These are phyloP conservation scores for Beris chalybata DNA, from an alignment of 2,888 invertebrate species.

Conservation along the genomic window DNA sequence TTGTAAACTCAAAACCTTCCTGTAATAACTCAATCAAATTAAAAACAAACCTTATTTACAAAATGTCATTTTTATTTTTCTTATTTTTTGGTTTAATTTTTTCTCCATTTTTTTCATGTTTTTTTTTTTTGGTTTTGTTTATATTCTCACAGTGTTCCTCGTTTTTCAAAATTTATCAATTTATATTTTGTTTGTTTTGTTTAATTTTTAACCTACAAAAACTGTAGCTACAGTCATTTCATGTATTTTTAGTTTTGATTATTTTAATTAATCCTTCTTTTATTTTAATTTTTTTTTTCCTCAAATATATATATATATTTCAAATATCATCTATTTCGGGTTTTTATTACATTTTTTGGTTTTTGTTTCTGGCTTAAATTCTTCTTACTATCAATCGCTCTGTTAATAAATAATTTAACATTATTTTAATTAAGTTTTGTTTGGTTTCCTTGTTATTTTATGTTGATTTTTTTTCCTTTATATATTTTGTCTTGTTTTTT, in stretches of 20 bases:
- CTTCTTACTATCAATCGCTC: too few species aligned
- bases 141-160: constrained; percentile 28
- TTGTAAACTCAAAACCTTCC: too few species aligned
- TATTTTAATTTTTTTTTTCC: background rate
- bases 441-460: background rate
- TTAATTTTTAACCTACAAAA: constrained; percentile 24
- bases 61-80: constrained; percentile 27
- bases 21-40: background rate
- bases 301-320: background rate
- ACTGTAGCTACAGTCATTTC: constrained; percentile 11
- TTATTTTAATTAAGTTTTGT: background rate
- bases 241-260: constrained; percentile 1
- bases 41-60: constrained; percentile 13
- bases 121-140: constrained; percentile 18
- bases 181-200: constrained; percentile 20
- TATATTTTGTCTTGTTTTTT: background rate
- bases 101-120: constrained; percentile 22
- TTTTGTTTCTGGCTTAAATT: background rate
- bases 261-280: background rate
- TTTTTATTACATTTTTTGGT: constrained; percentile 9
- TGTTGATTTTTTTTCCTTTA: background rate
- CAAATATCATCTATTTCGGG: background rate
- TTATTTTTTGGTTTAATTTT: constrained; percentile 8
- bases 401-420: background rate
- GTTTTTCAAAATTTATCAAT: constrained; percentile 15